Conservation (phyloP, 2,113 vertebrate genomes). For the Brachypteracias leptosomus region DNA sequence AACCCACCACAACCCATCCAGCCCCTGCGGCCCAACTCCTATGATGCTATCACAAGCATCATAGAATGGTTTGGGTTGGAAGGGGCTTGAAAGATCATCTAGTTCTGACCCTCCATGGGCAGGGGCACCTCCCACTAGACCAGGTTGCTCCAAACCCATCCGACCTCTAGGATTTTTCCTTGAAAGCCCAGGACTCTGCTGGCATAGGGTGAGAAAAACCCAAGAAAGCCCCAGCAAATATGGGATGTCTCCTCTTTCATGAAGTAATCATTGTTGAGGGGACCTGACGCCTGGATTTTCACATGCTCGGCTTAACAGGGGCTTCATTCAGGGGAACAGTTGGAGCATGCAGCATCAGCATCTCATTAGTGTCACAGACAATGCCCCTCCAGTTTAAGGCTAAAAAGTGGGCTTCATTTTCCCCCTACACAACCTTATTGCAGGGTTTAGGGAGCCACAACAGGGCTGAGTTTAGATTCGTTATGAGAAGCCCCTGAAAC, state of each 20-base stretch:
- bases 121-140: not conserved
- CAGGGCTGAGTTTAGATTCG: not conserved
- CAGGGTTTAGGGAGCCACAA: not conserved
- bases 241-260: not conserved
- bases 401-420: not conserved
- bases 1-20: not conserved
- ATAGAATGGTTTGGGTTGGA: not conserved
- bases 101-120: not conserved
- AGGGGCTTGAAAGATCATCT: not conserved
- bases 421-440: not conserved
- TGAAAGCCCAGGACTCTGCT: not conserved
- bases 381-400: not conserved
- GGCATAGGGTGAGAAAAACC: not conserved
- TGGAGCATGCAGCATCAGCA: slow-evolving; percentile 39
- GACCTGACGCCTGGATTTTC: not conserved
- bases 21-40: not conserved
- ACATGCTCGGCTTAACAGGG: slow-evolving; percentile 8
- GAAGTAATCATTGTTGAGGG: not conserved
- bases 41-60: accelerated
- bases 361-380: slow-evolving; percentile 43
- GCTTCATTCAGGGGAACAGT: slow-evolving; percentile 44
- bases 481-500: not conserved
- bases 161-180: not conserved
- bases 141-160: not conserved
- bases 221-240: not conserved